A percentile compares a stretch with the other conserved stretches of the same genome.
Evolutionary conservation across 2,888 invertebrate genomes (phyloP).

Genomic region (Mechanitis messenoides): DNA sequence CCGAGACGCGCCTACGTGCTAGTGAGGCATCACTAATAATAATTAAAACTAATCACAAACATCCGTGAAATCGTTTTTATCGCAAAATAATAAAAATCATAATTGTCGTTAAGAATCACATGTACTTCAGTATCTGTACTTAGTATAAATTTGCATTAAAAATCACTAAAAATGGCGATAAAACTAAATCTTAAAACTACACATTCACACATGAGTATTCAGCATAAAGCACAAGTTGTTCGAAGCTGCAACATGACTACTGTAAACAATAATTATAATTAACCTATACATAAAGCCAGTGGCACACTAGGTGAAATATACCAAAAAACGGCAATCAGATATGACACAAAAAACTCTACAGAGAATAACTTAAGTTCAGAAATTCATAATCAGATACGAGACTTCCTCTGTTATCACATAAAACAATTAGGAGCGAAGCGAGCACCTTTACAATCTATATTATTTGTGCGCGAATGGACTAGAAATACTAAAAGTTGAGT

Average conservation of each 20-base stretch:
- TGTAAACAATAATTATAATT: conserved; percentile 51
- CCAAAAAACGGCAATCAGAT: conserved; percentile 54
- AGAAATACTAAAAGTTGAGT: conserved; percentile 56
- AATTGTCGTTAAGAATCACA: conserved; percentile 68
- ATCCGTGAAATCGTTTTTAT: conserved; percentile 50
- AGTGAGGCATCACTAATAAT: conserved; percentile 26
- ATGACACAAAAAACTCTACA: conserved; percentile 67
- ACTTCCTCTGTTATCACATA: conserved; percentile 62
- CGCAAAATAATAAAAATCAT: conserved; percentile 48
- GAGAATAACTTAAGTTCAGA: conserved; percentile 31
- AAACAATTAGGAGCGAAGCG: conserved; percentile 58
- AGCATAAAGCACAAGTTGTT: conserved; percentile 75
- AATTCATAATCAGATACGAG: conserved; percentile 50
- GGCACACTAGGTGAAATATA: conserved; percentile 60
- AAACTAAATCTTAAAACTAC: conserved; percentile 54
- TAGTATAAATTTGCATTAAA: conserved; percentile 66
- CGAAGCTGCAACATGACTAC: conserved; percentile 74
- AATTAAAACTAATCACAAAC: conserved; percentile 34
- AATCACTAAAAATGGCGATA: conserved; percentile 44
- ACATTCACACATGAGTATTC: conserved; percentile 75
- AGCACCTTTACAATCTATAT: conserved; percentile 62
- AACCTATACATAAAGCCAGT: conserved; percentile 65
- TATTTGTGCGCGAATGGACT: conserved; percentile 72
- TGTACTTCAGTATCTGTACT: conserved; percentile 73
- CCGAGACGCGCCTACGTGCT: conserved; percentile 43